phyloP scores from a whole-genome alignment of 2,888 invertebrate species.

The Mesorhabditis sp. region DNA sequence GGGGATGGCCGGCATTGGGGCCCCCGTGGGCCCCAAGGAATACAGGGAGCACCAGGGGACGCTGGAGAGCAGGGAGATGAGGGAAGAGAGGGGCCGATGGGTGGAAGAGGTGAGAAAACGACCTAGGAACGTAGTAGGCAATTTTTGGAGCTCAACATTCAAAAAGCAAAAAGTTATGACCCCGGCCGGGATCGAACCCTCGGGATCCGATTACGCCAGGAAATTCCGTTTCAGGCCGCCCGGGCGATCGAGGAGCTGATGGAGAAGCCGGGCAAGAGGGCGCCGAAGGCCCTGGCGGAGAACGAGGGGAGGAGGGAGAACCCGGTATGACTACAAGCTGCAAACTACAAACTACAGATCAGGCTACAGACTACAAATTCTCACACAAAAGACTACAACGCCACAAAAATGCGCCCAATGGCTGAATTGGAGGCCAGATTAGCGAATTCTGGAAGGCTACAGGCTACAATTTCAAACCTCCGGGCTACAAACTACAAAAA shows the following conservation, averaged over 20 bases:
- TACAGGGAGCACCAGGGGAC: neutral
- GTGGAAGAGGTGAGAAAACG: neutral
- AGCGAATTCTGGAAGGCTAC: neutral
- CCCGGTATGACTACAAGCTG: neutral
- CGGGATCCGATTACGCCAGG: too few relatives aligned
- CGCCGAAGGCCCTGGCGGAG: neutral
- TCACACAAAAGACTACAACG: too few relatives aligned
- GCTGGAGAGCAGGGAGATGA: neutral
- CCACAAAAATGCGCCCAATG: neutral
- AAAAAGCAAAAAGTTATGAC: too few relatives aligned
- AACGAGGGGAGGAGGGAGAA: neutral
- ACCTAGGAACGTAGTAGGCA: neutral
- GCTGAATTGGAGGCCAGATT: neutral
- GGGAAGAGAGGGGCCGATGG: neutral
- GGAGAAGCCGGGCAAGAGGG: neutral
- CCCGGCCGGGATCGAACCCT: too few relatives aligned
- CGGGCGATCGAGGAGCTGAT: neutral
- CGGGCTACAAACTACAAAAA: neutral
- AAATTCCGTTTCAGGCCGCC: neutral
- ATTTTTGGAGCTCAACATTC: too few relatives aligned
- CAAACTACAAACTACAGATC: neutral
- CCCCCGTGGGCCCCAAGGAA: neutral
- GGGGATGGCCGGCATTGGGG: neutral
- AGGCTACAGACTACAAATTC: too few relatives aligned
- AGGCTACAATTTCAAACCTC: neutral